Evolutionary conservation across 2,888 invertebrate species (phyloP), one percentile per base, ranked within the genome.

Genomic region (Torymus aiolomorphi): DNA sequence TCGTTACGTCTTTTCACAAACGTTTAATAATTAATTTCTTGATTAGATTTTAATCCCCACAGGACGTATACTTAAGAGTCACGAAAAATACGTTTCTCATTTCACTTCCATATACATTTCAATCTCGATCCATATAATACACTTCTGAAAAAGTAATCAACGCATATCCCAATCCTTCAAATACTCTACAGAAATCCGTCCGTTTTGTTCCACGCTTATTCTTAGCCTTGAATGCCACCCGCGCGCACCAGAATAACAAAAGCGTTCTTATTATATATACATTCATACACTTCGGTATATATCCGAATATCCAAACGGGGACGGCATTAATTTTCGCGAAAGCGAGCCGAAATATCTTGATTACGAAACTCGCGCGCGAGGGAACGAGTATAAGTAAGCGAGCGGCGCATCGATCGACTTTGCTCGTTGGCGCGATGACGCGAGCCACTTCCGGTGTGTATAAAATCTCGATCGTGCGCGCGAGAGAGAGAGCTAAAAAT

Each of bases 391-490:
- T 61, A 11, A 20, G 4, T 52, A 20, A 31, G 31, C 20, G 51
- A 31, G 31, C 20, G 51, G 20, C 63, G 57, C 66, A 71, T 80
- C 71, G 79, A 80, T 80, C 61, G 74, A 57, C 51, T 66, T 20
- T n/a, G 13, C 49, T 42, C n/a, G 72, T 72, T 31, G 31, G 52
- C 71, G 24, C 80, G 80, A 78, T 78, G 78, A 72, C 42, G 57
- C 31, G 18, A 61, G 16, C 54, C 59, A 31, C 72, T 76, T 76
- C 76, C 74, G 72, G 80, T 66, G 72, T 74, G 63, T 71, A 78
- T 80, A 71, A 80, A 80, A 78, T 78, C 77, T 54, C 71, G 49
- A 80, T 77, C 74, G 75, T 49, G 31, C 13, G 18, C 12, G 10
- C 16, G 16, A 3, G 31, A 24, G 24, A 24, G 24, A 31, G 10